phyloP scores from a whole-genome alignment of 2,888 invertebrate genomes.

The Pardosa pseudoannulata region DNA sequence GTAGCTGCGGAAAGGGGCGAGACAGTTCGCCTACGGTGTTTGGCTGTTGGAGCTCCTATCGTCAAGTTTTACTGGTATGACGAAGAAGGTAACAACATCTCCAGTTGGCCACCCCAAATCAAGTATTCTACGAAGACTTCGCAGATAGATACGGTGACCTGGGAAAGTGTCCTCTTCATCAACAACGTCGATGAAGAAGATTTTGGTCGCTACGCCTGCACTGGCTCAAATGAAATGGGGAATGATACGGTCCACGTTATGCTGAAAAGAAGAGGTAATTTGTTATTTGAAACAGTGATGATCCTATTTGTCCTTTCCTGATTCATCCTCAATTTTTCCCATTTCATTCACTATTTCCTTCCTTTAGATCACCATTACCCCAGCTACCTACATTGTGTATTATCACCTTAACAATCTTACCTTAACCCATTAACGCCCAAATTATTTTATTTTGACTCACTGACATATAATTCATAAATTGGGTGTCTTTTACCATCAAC shows the following conservation, averaged over 20 bases:
- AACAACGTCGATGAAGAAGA: constrained; percentile 88
- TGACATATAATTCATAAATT: too few species aligned
- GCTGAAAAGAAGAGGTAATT: constrained; percentile 83
- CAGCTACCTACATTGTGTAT: too few species aligned
- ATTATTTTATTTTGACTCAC: too few species aligned
- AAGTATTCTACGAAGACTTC: constrained; percentile 75
- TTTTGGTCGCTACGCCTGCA: constrained; percentile 93
- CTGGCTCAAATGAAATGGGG: constrained; percentile 90
- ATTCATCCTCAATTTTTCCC: too few species aligned
- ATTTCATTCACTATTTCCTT: too few species aligned
- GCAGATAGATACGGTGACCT: constrained; percentile 85
- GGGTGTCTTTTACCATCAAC: too few species aligned
- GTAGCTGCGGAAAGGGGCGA: constrained; percentile 89
- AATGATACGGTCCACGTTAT: constrained; percentile 80
- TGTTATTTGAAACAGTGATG: too few species aligned
- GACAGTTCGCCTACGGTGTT: constrained; percentile 82
- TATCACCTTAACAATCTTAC: too few species aligned
- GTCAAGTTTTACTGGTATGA: constrained; percentile 87
- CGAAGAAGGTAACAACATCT: constrained; percentile 24
- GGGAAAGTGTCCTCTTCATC: constrained; percentile 88
- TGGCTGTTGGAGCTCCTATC: constrained; percentile 87
- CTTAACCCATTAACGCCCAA: too few species aligned
- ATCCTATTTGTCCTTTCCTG: too few species aligned
- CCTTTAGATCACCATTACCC: too few species aligned
- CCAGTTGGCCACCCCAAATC: constrained; percentile 13